Base-by-base conservation (phyloP, 2,113 vertebrate species). In the Gila orcuttii region DNA sequence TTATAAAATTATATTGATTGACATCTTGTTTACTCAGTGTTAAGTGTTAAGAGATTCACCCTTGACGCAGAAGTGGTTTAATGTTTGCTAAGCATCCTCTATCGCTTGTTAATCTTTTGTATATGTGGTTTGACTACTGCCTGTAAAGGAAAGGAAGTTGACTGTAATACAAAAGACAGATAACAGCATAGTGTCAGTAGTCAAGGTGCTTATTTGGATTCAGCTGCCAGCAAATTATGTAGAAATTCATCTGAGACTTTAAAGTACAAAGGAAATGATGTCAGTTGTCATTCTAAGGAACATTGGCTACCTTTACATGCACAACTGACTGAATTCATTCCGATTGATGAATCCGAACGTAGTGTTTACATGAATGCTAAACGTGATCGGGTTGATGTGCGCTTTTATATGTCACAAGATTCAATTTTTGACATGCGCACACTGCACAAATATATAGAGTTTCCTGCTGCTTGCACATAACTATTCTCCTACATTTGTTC, bases 71-170 rank as follows among this genome's bases (percentile, higher is more conserved):
- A 12, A 25, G 39, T 42, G 1, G 59, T 74, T 47, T 74, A 25
- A 74, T 47, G 71, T 74, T 47, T 74, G 21, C 71, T 25, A 45
- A 25, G 71, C 17, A 23, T 45, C 39, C 23, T 74, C 23, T 74
- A 25, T 74, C 42, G 6, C 23, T 47, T 47, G 23, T 3, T 47
- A 47, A 74, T 47, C 42, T 47, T 45, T 74, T 47, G 12, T 8
- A 42, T 71, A 42, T 71, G 71, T 74, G 42, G 71, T 47, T 74
- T 74, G 71, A 74, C 71, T 47, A 45, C 71, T 74, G 69, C 21
- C 69, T 73, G 69, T 42, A 42, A 45, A 42, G 42, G 6, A 74
- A 74, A 47, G 71, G 42, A 74, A 25, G 42, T 74, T 47, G 42
- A 25, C 42, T 73, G 11, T 45, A n/a, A 73, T 45, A 73, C 4